These are phyloP conservation scores for Monopis laevigella DNA, from an alignment of 2,888 invertebrate species.

Conservation along the genomic window DNA sequence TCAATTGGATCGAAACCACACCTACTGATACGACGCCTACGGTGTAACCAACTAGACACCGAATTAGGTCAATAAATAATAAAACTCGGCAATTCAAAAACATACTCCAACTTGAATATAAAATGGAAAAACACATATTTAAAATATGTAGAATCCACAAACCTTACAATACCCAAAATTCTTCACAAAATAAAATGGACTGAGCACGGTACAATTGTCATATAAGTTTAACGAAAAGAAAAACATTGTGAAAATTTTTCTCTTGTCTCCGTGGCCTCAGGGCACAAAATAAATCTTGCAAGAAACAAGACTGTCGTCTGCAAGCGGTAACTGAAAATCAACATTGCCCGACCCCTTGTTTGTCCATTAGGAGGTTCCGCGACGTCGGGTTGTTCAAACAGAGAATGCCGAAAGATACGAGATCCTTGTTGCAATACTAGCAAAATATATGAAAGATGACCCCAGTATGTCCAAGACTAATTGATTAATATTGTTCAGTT, in stretches of 20 bases:
- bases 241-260: conserved; percentile 18
- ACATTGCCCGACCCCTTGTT: conserved; percentile 55
- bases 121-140: conserved; percentile 7
- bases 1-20: no score
- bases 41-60: no score
- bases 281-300: conserved; percentile 49
- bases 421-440: conserved; percentile 2
- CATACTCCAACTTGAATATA: no score
- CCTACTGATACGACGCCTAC: no score
- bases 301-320: conserved; percentile 41
- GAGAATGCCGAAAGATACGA: conserved; percentile 24
- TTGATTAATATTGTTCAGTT: no score
- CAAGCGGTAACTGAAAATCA: conserved; percentile 57
- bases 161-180: no score
- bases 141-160: no score
- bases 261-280: conserved; percentile 21
- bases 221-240: conserved; percentile 20
- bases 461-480: no score
- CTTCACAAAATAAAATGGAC: conserved; percentile 6
- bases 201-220: conserved; percentile 16
- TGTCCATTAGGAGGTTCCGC: conserved; percentile 57
- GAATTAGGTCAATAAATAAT: no score
- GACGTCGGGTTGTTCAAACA: conserved; percentile 42
- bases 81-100: no score
- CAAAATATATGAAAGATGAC: background rate